phyloP scores from a whole-genome alignment of 2,113 vertebrate species.

The Pomatorhinus ruficollis region DNA sequence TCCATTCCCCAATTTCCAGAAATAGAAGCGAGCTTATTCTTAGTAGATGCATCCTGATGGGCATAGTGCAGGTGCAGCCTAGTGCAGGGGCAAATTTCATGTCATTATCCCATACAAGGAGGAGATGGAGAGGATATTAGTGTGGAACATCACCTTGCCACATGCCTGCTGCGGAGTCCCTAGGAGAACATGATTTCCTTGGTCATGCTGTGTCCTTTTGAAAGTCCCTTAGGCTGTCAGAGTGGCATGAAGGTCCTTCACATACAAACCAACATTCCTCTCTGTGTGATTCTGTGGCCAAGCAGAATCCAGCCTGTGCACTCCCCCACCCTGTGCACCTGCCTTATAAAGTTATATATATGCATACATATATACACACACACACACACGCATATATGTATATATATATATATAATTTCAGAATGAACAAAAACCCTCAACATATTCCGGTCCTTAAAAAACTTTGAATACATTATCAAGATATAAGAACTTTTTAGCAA shows the following conservation, averaged over 20 bases:
- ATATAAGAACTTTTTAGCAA: background rate
- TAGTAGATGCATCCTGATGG: background rate
- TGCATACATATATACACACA: background rate
- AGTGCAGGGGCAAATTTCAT: background rate
- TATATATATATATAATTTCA: background rate
- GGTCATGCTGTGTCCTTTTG: background rate
- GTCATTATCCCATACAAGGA: background rate
- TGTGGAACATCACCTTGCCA: background rate
- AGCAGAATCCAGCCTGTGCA: background rate
- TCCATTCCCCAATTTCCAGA: background rate
- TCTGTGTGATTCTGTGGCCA: background rate
- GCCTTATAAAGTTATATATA: background rate
- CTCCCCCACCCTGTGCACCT: background rate
- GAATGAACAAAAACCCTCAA: accelerated
- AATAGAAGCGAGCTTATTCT: constrained; percentile 35
- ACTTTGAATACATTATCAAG: background rate
- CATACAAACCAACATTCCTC: background rate
- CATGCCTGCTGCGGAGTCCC: background rate
- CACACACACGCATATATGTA: background rate
- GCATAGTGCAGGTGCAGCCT: background rate
- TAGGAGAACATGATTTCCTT: background rate
- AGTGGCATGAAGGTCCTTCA: background rate
- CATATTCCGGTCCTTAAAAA: background rate
- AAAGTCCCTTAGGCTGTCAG: background rate
- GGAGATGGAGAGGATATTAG: background rate